Evolutionary conservation across 2,113 vertebrate genomes (phyloP), one percentile per base, ranked within the genome.

Genomic region (Elephantulus edwardii): DNA sequence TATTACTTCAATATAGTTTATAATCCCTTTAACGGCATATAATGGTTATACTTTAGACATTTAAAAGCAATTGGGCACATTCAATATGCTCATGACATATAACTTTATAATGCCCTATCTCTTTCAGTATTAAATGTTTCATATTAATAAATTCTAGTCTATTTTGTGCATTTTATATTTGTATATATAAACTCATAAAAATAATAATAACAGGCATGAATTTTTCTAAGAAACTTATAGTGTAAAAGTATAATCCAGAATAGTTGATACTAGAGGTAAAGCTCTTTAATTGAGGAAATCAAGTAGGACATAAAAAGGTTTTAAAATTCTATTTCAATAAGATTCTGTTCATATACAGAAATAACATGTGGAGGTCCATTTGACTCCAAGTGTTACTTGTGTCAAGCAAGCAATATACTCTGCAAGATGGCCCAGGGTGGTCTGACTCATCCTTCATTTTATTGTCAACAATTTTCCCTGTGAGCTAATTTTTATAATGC

Each of bases 1-100:
- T 96, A 96, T 96, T 95, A 96, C 95, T 95, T 95, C 95, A 95
- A 96, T 96, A 96, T 93, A 96, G 93, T 96, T 96, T 96, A 96
- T 96, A 95, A 93, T 95, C 96, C 94, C 83, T 92, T 82, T 96
- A 95, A 95, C 92, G 88, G 88, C 95, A 89, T 84, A 72, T 96
- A 96, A 95, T 94, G 88, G 60, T 81, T 96, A 93, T 91, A 91
- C 91, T 89, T 94, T 68, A 95, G 93, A 95, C 93, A 91, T 94
- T 95, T 93, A 95, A 96, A 96, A 89, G 95, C 95, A 96, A 95
- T 96, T 94, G 95, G 86, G 86, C 80, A 87, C 91, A 95, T 95
- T 96, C 96, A 96, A 80, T 96, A 95, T 95, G 93, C 50, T 95
- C 48, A 38, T 94, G 94, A 96, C 95, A 93, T 93, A 95, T 86